phyloP scores from a whole-genome alignment of 2,797 vertebrate genomes.

The Amblyraja radiata region DNA sequence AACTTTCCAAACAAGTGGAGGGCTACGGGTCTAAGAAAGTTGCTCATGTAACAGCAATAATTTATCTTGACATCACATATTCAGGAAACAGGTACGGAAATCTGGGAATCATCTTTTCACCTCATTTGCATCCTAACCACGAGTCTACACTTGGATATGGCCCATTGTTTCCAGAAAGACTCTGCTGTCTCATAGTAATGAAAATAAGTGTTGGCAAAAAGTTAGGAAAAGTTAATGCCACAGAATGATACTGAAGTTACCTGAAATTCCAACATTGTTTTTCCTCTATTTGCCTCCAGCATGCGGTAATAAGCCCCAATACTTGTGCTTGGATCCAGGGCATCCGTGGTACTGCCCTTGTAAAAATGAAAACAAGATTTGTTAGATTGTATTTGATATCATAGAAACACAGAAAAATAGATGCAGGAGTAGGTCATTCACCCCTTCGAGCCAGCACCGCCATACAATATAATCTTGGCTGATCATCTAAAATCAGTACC shows the following conservation, averaged over 20 bases:
- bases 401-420: no score
- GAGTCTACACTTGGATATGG: background rate
- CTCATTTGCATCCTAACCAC: background rate
- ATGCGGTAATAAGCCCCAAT: slow-evolving; percentile 78
- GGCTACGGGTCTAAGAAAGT: background rate
- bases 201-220: background rate
- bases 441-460: no score
- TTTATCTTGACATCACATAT: background rate
- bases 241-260: slow-evolving; percentile 50
- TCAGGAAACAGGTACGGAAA: background rate
- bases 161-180: no score
- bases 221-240: background rate
- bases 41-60: background rate
- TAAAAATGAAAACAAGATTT: slow-evolving; percentile 43
- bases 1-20: background rate
- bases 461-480: no score
- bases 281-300: slow-evolving; percentile 71
- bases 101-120: background rate
- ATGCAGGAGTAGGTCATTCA: no score
- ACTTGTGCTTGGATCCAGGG: slow-evolving; percentile 73
- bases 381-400: background rate
- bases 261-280: slow-evolving; percentile 86
- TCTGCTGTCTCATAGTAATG: background rate
- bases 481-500: no score
- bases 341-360: slow-evolving; percentile 70